phyloP scores from a whole-genome alignment of 2,888 invertebrate species.

The Drosophila affinis region DNA sequence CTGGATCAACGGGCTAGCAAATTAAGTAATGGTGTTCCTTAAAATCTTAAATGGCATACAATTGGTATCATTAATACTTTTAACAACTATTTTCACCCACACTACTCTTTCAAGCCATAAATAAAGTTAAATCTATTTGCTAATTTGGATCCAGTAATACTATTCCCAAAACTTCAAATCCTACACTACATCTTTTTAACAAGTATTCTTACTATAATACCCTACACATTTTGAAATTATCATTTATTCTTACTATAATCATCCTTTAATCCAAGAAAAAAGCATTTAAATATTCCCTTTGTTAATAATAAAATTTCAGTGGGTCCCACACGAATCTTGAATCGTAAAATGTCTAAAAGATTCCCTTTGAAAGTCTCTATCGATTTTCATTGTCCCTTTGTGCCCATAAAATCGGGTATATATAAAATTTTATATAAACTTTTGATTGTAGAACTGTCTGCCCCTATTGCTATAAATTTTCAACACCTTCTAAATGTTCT shows the following conservation, averaged over 20 bases:
- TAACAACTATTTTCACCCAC: background rate
- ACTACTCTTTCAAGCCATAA: background rate
- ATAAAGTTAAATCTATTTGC: background rate
- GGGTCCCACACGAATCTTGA: background rate
- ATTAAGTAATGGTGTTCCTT: slow-evolving; percentile 53
- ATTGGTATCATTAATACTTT: background rate
- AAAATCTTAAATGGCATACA: background rate
- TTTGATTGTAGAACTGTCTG: background rate
- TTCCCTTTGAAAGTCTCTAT: no score
- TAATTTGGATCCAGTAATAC: background rate
- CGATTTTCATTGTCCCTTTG: no score
- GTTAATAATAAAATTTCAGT: background rate
- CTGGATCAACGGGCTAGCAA: slow-evolving; percentile 50
- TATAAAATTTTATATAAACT: no score
- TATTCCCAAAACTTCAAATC: background rate
- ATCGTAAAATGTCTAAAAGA: background rate
- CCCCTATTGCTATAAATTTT: background rate
- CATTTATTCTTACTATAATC: background rate
- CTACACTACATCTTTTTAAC: background rate
- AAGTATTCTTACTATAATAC: background rate
- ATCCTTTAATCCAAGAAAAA: background rate
- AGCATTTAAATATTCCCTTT: background rate
- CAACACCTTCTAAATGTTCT: background rate
- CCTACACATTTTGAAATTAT: background rate
- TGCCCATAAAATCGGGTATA: no score